These are phyloP conservation scores for Chloropsis hardwickii DNA, from an alignment of 2,113 vertebrate genomes.

Conservation along the genomic window DNA sequence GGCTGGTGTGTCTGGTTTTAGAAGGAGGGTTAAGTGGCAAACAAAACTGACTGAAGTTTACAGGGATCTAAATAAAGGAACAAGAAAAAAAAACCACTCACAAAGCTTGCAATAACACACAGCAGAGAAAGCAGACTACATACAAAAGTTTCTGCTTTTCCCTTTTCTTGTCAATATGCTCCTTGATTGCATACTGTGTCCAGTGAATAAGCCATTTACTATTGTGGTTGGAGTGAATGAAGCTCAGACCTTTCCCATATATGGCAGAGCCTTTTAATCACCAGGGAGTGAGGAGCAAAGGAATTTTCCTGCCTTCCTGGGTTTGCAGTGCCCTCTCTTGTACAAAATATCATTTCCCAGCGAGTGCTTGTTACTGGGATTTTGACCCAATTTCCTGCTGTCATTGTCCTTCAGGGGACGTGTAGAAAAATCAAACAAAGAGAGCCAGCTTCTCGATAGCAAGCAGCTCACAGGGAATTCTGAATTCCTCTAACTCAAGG, in stretches of 20 bases:
- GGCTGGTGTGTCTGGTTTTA: background rate
- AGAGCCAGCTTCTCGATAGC: background rate
- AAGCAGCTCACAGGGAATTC: background rate
- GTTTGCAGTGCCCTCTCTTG: constrained; percentile 50
- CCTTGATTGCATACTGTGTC: constrained; percentile 1
- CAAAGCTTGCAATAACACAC: background rate
- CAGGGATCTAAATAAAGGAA: background rate
- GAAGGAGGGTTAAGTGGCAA: background rate
- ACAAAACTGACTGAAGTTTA: background rate
- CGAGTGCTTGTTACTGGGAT: background rate
- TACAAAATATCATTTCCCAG: constrained; percentile 13
- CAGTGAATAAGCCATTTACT: constrained; percentile 20
- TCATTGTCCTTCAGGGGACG: background rate
- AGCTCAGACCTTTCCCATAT: constrained; percentile 61
- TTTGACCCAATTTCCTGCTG: constrained; percentile 22
- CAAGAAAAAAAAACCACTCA: background rate
- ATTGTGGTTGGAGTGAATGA: constrained; percentile 4
- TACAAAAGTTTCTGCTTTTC: background rate
- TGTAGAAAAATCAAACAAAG: background rate
- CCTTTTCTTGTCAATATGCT: background rate
- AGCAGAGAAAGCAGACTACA: background rate
- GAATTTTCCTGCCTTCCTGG: constrained; percentile 48
- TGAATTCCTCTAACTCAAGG: background rate
- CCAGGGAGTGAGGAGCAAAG: background rate
- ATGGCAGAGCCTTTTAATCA: constrained; percentile 58